Base-by-base conservation (phyloP, 2,888 invertebrate species). In the Andrena haemorrhoa region DNA sequence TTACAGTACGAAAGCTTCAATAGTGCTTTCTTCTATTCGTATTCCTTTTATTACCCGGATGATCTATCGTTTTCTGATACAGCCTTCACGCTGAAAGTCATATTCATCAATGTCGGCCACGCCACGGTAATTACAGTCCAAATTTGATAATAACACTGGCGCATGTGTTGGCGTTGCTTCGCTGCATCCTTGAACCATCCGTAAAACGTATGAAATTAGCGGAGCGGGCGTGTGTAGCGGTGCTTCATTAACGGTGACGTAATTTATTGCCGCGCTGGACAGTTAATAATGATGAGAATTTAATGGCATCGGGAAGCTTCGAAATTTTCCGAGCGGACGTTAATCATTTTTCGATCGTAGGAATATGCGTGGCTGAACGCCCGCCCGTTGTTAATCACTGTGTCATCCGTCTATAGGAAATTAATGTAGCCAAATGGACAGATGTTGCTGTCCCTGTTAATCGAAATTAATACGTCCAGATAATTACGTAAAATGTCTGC, bases 21-120 rank as follows among this genome's bases (percentile, higher is more conserved):
- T 31, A 23, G 1, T 41, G 16, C 12, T 23, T 68, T n/a, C 7
- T 49, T 35, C 20, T 10, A 23, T 26, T 10, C 33, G 10, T 20
- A 33, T 61, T 33, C 10, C 41, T 60, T 33, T 26, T 5, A 8
- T 65, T 61, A 60, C 35, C 41, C 23, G 1, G 8, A 12, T 61
- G 51, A 71, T 66, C 41, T 29, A 56, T 78, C 12, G 49, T 20
- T 16, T 33, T 31, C 58, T 35, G n/a, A 51, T 51, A 20, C n/a
- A 12, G 5, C 49, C 47, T 33, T 58, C n/a, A 20, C 29, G 60
- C 16, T 69, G 66, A 68, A 79, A 79, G 69, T 77, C 58, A 82
- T 79, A 86, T 86, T 82, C 79, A 75, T 86, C 86, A 82, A 79
- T 70, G 86, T 79, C 84, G 71, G 63, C 75, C 76, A 53, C 56